A percentile compares a stretch with the other conserved stretches of the same genome.
Conservation (phyloP, 2,888 invertebrate species). For the Vandiemenella viatica region DNA sequence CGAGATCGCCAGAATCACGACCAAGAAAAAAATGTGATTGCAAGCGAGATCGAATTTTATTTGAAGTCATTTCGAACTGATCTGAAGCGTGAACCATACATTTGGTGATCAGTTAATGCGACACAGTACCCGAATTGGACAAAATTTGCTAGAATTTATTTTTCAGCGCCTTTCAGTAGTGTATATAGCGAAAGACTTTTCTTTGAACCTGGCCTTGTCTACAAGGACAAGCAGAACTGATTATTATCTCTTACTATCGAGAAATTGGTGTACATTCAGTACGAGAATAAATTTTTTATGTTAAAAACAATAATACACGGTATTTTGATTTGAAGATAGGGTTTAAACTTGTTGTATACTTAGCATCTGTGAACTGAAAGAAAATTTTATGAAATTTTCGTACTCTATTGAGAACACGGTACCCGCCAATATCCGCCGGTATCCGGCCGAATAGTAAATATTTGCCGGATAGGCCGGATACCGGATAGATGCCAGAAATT, state of each 20-base stretch:
- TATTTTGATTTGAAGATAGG: not conserved
- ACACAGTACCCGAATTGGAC: not conserved
- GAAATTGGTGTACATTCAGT: too few relatives aligned
- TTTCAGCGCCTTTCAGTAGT: not conserved
- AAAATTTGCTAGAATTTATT: not conserved
- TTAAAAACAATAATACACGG: not conserved
- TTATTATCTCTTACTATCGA: too few relatives aligned
- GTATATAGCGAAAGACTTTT: not conserved
- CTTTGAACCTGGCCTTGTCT: not conserved
- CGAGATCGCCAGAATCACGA: constrained; percentile 12
- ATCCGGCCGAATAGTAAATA: not conserved
- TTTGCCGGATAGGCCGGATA: too few relatives aligned
- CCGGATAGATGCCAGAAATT: too few relatives aligned
- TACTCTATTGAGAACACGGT: not conserved
- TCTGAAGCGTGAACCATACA: not conserved
- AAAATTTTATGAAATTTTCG: not conserved
- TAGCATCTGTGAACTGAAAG: not conserved
- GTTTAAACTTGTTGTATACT: not conserved
- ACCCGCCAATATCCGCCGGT: not conserved
- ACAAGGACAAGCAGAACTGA: not conserved
- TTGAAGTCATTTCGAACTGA: not conserved
- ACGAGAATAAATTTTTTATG: not conserved
- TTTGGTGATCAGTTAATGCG: not conserved
- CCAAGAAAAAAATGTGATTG: not conserved
- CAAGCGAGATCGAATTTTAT: not conserved